These are phyloP conservation scores for Tetrao urogallus DNA, from an alignment of 2,113 vertebrate genomes.

Conservation along the genomic window DNA sequence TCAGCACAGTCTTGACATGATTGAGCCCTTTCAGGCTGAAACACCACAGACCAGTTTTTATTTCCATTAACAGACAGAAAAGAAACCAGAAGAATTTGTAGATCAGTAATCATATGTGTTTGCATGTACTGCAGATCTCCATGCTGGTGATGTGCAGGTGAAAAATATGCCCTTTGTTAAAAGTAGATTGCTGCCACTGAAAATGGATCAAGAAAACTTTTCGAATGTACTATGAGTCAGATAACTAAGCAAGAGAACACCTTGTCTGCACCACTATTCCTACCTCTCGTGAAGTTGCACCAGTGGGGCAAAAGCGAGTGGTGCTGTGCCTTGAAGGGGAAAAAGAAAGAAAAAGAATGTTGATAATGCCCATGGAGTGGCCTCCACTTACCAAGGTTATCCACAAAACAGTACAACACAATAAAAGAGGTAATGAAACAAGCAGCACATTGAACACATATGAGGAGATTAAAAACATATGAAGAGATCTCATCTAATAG, in stretches of 20 bases:
- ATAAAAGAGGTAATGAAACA: not conserved
- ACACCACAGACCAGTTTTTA: rapidly evolving
- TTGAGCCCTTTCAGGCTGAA: not conserved
- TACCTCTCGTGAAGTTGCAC: not conserved
- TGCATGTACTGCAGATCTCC: not conserved
- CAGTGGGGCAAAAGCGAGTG: not conserved
- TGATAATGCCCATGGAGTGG: not conserved
- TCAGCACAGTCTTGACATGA: not conserved
- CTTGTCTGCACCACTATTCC: not conserved
- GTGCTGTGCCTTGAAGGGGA: not conserved
- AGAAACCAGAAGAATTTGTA: not conserved
- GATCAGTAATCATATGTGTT: not conserved
- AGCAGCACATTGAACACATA: not conserved
- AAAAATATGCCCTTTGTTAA: not conserved
- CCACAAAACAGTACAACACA: not conserved
- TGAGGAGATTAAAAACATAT: not conserved
- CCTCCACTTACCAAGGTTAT: not conserved
- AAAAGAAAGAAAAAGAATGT: not conserved
- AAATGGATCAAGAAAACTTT: not conserved
- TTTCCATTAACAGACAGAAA: not conserved
- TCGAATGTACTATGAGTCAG: not conserved
- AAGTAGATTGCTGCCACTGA: rapidly evolving
- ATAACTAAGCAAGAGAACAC: not conserved
- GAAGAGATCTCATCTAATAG: not conserved
- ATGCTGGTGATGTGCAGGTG: not conserved